A percentile compares a stretch with the other conserved stretches of the same genome.
Evolutionary conservation across 2,113 vertebrate species (phyloP).

Genomic region (Phoenicopterus ruber): DNA sequence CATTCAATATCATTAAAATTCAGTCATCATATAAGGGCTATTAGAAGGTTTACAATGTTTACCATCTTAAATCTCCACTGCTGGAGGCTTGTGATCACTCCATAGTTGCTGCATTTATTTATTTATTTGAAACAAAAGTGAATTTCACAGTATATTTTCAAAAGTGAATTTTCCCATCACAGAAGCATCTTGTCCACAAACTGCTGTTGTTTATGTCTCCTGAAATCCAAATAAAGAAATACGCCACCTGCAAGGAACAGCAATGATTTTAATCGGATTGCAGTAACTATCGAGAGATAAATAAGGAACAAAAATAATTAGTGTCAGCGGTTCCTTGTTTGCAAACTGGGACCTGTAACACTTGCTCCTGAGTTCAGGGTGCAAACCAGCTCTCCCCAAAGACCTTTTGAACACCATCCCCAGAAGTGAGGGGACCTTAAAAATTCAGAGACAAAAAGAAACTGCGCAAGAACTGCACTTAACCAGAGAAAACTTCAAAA

Average conservation of each 20-base stretch:
- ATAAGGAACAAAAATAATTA: background rate
- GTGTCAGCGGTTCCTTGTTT: background rate
- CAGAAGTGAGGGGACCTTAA: background rate
- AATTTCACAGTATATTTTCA: background rate
- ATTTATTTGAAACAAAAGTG: background rate
- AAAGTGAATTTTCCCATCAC: background rate
- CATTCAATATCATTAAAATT: background rate
- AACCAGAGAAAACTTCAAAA: background rate
- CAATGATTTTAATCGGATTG: background rate
- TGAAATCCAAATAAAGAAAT: background rate
- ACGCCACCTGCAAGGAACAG: background rate
- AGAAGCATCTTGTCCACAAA: background rate
- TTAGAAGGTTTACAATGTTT: background rate
- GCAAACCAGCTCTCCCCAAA: background rate
- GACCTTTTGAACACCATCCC: background rate
- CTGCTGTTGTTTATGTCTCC: background rate
- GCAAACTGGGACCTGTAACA: background rate
- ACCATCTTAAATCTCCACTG: background rate
- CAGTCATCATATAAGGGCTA: background rate
- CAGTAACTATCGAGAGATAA: background rate
- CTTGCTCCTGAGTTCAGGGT: background rate
- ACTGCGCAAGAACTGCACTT: background rate
- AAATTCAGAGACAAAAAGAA: background rate
- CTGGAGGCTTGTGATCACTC: background rate
- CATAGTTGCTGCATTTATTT: background rate